Conservation (phyloP, 2,797 vertebrate genomes). For the Picus viridis region DNA sequence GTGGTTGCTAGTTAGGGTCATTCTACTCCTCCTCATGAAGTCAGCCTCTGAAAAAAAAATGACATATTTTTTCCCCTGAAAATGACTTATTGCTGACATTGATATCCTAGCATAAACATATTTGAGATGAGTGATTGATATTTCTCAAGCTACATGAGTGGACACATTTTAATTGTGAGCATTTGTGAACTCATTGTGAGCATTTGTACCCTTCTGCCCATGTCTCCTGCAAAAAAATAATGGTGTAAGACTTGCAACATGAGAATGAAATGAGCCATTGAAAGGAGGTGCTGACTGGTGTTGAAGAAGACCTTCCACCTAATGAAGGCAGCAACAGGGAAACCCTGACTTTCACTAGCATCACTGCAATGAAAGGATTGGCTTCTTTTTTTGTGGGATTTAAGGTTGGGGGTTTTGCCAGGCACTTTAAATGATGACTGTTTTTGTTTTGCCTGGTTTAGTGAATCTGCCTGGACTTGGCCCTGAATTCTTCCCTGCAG, state of each 20-base stretch:
- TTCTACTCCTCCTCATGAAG: background rate
- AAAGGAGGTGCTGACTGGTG: background rate
- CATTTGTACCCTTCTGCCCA: background rate
- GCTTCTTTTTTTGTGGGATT: fast-evolving
- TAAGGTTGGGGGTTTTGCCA: background rate
- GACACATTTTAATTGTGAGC: background rate
- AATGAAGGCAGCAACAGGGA: background rate
- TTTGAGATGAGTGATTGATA: background rate
- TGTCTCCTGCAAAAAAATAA: background rate
- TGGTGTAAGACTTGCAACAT: background rate
- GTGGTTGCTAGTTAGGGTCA: background rate
- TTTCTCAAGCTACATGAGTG: background rate
- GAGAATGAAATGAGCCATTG: fast-evolving
- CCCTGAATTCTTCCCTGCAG: background rate
- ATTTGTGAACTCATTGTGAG: background rate
- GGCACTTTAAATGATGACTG: background rate
- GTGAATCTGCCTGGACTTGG: background rate
- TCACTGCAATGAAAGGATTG: background rate
- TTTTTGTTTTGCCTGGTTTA: background rate
- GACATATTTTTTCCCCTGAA: background rate
- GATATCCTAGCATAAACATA: background rate
- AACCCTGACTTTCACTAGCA: background rate
- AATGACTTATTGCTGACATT: background rate
- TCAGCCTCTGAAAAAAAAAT: background rate
- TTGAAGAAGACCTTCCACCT: background rate